Conservation (phyloP, 2,888 invertebrate genomes). For the Ophion ellenae region DNA sequence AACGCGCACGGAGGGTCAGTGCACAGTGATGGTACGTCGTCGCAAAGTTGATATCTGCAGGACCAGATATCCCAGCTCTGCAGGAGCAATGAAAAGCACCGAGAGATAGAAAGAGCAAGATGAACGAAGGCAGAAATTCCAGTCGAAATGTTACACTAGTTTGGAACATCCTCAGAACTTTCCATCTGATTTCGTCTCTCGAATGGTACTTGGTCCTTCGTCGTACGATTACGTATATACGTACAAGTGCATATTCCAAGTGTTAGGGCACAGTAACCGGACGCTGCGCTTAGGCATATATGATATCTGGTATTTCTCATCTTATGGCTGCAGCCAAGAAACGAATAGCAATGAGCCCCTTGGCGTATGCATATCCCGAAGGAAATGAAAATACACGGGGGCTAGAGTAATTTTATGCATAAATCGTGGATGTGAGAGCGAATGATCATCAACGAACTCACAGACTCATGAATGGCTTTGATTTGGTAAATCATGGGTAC, state of each 20-base stretch:
- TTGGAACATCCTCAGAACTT: constrained; percentile 45
- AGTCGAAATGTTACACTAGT: constrained; percentile 56
- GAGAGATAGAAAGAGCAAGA: constrained; percentile 26
- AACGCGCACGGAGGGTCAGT: constrained; percentile 39
- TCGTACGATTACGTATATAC: constrained; percentile 16
- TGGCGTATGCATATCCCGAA: constrained; percentile 30
- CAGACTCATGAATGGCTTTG: not conserved
- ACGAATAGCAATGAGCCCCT: constrained; percentile 19
- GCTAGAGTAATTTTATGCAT: not conserved
- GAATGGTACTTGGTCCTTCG: constrained; percentile 39
- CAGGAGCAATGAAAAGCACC: constrained; percentile 31
- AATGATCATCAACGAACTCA: constrained; percentile 22
- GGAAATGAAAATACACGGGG: constrained; percentile 45
- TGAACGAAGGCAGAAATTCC: constrained; percentile 15
- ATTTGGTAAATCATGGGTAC: not conserved
- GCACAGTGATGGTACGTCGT: constrained; percentile 44
- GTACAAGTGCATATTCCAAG: constrained; percentile 1
- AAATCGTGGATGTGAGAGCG: constrained; percentile 31
- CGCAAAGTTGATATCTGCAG: constrained; percentile 64
- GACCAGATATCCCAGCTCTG: constrained; percentile 51
- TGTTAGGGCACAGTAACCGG: constrained; percentile 1
- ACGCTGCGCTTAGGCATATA: constrained; percentile 31
- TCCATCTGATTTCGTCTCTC: constrained; percentile 61
- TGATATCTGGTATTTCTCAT: constrained; percentile 41
- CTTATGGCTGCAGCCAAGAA: constrained; percentile 41